phyloP scores from a whole-genome alignment of 2,888 invertebrate species.

The Heliconius charithonia region DNA sequence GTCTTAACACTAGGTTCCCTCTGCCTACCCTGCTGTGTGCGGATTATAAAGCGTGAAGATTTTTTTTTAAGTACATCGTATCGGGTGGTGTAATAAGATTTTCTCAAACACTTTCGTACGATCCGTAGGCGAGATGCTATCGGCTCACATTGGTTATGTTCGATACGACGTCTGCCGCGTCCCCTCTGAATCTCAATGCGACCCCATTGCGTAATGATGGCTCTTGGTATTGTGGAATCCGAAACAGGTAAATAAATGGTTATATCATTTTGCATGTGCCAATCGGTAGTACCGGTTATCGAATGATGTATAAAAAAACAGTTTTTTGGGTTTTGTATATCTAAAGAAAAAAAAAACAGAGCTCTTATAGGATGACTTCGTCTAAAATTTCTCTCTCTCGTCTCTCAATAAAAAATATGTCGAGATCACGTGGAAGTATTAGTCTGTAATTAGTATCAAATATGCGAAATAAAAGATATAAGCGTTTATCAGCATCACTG shows the following conservation, averaged over 20 bases:
- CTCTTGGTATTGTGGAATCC: conserved; percentile 55
- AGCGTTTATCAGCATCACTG: no score
- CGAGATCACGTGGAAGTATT: no score
- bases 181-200: conserved; percentile 62
- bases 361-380: no score
- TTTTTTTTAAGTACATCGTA: conserved; percentile 23
- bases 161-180: conserved; percentile 54
- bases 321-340: neutral
- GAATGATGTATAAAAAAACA: conserved; percentile 37
- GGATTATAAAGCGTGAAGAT: neutral
- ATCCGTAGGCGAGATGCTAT: conserved; percentile 70
- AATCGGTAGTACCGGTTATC: conserved; percentile 46
- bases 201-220: conserved; percentile 57
- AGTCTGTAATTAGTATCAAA: no score
- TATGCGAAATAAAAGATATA: no score
- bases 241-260: conserved; percentile 54
- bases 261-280: conserved; percentile 52
- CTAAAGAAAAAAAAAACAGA: no score
- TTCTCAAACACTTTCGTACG: conserved; percentile 58
- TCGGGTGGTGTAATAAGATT: conserved; percentile 32
- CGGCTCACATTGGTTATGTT: conserved; percentile 54
- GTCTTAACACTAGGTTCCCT: no score
- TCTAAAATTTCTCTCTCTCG: no score
- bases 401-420: no score
- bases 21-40: no score